Conservation (phyloP, 2,888 invertebrate genomes). For the Corbicula japonica region DNA sequence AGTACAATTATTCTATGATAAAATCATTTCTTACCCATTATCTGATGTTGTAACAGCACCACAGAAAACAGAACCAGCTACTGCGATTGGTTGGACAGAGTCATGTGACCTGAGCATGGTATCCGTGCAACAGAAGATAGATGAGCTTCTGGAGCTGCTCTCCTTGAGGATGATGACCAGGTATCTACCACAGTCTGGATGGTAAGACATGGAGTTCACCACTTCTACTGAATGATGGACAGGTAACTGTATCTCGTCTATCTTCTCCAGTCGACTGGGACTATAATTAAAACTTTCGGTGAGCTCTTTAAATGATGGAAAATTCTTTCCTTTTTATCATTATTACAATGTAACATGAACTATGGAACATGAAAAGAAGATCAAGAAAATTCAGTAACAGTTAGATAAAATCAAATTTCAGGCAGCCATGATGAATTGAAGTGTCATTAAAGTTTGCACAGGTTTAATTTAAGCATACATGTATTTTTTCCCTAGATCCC, state of each 20-base stretch:
- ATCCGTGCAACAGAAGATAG: slow-evolving; percentile 44
- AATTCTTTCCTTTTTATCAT: no score
- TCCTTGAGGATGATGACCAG: slow-evolving; percentile 49
- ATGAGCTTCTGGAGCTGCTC: slow-evolving; percentile 6
- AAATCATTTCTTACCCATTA: slow-evolving; percentile 43
- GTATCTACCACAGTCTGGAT: slow-evolving; percentile 39
- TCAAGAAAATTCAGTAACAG: no score
- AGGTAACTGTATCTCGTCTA: slow-evolving; percentile 29
- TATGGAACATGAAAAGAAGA: no score
- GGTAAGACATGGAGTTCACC: slow-evolving; percentile 48
- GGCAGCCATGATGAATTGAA: no score
- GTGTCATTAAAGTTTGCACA: no score
- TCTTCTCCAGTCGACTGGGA: slow-evolving; percentile 30
- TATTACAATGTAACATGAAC: no score
- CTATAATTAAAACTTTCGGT: slow-evolving; percentile 39
- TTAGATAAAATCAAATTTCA: no score
- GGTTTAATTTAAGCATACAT: no score
- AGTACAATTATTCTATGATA: neutral
- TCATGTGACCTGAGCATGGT: slow-evolving; percentile 18
- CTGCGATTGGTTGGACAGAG: slow-evolving; percentile 21
- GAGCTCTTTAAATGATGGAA: no score
- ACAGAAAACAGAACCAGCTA: slow-evolving; percentile 44
- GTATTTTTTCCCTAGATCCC: no score
- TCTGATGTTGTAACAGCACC: slow-evolving; percentile 52
- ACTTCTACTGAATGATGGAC: slow-evolving; percentile 21